Base-by-base conservation (phyloP, 1,140 invertebrate species). In the Drosophila biarmipes region DNA sequence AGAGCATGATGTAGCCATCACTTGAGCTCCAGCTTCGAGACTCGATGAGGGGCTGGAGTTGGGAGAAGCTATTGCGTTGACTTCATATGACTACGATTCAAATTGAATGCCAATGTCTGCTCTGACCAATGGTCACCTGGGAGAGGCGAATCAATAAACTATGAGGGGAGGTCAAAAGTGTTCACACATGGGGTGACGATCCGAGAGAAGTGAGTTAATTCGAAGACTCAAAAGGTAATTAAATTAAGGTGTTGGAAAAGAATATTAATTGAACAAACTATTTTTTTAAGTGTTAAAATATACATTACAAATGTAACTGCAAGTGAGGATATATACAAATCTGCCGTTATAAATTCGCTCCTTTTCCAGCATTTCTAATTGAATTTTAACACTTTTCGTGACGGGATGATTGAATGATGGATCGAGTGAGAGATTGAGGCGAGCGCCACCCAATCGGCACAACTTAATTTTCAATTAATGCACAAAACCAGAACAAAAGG, bases 1-100 rank as follows among this genome's bases (percentile, higher is more conserved):
- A 89, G 85, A 69, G 73, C 85, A 73, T 84, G 79, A 86, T 86
- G 78, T 86, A 81, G 73, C 82, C 82, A 86, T 86, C 82, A 86
- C 61, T 53, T 45, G 42, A 40, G 52, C 37, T 63, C 17, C 15
- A 35, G 17, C 12, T 43, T 46, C 59, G 24, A 17, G 19, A 42
- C n/a, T 31, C 15, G 72, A 57, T 61, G 61, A 45, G 49, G 42
- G 45, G 27, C 1, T 56, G 38, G 31, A 43, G 29, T 21, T 19
- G 10, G 34, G 17, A 53, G 57, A 69, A 37, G 46, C 34, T 53
- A 78, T 68, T 49, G 58, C 68, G 34, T 54, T 72, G 61, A 74
- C 45, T 64, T 66, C 42, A 74, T 74, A 73, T 66, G 71, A 74
- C 72, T 74, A 52, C 45, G 19, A 56, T 34, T 52, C 19, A 56